Base-by-base conservation (phyloP, 2,113 vertebrate species). In the Caranx ignobilis region DNA sequence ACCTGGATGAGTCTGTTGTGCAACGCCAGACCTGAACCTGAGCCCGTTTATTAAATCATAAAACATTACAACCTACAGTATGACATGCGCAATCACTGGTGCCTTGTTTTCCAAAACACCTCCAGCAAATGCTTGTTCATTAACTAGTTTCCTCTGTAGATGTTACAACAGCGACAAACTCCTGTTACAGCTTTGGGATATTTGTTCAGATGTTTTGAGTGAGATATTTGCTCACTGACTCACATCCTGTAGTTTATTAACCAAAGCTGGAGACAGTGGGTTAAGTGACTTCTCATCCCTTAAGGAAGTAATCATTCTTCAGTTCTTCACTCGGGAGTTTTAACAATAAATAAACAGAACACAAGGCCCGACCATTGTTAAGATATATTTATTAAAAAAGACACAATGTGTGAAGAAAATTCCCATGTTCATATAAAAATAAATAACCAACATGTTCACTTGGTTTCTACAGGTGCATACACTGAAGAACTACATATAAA, bases 381-480 rank as follows among this genome's bases (percentile, higher is more conserved):
- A 59, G 32, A 57, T 70, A n/a, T 65, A 52, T 93, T 92, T 92
- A 91, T 91, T 93, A 56, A 32, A 79, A 84, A 48, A 63, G 21
- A 16, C 12, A 12, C 5, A 81, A 19, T 1, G 55, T 61, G 1
- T 32, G 15, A 77, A 70, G 79, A 35, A 81, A 35, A 62, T 63
- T 1, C 10, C 5, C 11, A 67, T 41, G 39, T 62, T 45, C 1
- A 55, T 84, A 87, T 45, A 83, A 87, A 93, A 90, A 93, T 89
- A 92, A 89, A 93, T 91, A 91, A 64, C 31, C 32, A 37, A 61
- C 12, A 57, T 11, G 8, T 68, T 13, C 1, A 35, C 52, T 75
- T 41, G 50, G 13, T 6, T 77, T 90, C 41, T 78, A 84, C 68
- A 83, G 74, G 74, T 88, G 79, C 52, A 72, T 43, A 47, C 59